A percentile compares a stretch with the other conserved stretches of the same genome.
Conservation (phyloP, 2,113 vertebrate genomes). For the Podilymbus podiceps region DNA sequence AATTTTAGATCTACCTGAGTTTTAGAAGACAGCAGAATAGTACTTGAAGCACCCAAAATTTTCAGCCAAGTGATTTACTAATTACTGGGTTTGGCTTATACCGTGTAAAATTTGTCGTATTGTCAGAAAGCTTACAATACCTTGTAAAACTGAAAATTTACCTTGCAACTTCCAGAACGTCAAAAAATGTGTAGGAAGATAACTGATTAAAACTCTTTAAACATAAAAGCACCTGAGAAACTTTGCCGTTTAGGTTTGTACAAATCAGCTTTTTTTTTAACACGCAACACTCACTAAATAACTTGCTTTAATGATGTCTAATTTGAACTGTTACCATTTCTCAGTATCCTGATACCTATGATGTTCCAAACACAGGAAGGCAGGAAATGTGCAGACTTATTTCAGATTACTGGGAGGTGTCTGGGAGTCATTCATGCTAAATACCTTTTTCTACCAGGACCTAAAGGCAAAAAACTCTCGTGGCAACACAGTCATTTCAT, state of each 20-base stretch:
- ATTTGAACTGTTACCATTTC: not conserved
- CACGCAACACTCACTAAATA: not conserved
- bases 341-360: not conserved
- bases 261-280: not conserved
- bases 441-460: not conserved
- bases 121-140: not conserved
- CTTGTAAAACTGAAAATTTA: not conserved
- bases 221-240: not conserved
- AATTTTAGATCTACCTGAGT: not conserved
- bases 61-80: not conserved
- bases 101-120: rapidly evolving
- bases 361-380: not conserved
- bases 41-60: not conserved
- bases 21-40: not conserved
- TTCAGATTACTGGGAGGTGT: not conserved
- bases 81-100: not conserved
- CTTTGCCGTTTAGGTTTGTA: not conserved
- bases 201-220: not conserved
- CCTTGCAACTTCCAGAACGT: not conserved
- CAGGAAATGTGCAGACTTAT: not conserved
- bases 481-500: not conserved
- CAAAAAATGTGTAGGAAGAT: not conserved
- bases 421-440: not conserved
- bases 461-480: not conserved
- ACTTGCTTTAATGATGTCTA: not conserved